These are phyloP conservation scores for Rhinella marina DNA, from an alignment of 2,797 vertebrate genomes.

Conservation along the genomic window DNA sequence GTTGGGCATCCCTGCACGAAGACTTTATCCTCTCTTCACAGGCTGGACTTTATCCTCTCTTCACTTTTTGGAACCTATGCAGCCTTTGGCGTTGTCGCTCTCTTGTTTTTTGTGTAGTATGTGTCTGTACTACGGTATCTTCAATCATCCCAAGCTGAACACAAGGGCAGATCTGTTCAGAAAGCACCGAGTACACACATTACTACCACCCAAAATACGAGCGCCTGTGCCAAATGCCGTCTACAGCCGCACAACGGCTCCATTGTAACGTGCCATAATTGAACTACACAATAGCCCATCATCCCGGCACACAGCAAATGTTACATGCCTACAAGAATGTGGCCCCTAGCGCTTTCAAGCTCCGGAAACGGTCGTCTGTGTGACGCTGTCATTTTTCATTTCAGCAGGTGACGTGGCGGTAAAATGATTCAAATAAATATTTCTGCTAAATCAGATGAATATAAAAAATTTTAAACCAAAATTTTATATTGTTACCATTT, in stretches of 20 bases:
- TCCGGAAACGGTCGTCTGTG: background rate
- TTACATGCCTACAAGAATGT: background rate
- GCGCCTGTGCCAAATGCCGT: background rate
- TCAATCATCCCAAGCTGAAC: background rate
- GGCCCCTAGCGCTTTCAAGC: background rate
- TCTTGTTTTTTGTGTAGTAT: background rate
- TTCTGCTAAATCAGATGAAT: background rate
- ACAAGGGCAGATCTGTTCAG: background rate
- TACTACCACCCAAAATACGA: background rate
- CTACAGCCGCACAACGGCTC: constrained; percentile 15
- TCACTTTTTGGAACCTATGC: background rate
- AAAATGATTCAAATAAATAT: constrained; percentile 3
- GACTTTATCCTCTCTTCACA: background rate
- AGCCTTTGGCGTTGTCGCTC: background rate
- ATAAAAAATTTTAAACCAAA: background rate
- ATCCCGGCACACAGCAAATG: background rate
- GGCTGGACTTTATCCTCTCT: background rate
- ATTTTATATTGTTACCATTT: background rate
- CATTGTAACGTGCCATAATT: constrained; percentile 41
- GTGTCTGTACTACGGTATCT: background rate
- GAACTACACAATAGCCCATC: constrained; percentile 23
- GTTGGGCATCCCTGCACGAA: too few species aligned
- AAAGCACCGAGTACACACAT: background rate
- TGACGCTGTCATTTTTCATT: background rate
- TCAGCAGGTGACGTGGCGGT: background rate